These are phyloP conservation scores for Sphaerophoria taeniata DNA, from an alignment of 2,888 invertebrate genomes.

Conservation along the genomic window DNA sequence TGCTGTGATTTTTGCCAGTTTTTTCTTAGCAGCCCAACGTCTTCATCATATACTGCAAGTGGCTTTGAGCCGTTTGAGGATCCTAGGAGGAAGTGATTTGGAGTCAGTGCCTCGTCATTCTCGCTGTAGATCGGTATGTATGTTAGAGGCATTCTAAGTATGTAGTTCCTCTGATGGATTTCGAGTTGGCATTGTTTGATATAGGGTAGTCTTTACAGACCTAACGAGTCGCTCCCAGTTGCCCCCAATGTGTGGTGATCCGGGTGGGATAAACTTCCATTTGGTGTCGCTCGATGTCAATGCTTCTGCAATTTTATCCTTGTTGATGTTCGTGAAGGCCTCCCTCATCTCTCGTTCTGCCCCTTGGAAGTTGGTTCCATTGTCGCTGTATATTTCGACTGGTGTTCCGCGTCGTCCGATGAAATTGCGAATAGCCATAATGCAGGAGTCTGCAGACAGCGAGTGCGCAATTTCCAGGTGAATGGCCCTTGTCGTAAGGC, in stretches of 20 bases:
- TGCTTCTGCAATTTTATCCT: background rate
- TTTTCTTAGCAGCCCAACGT: background rate
- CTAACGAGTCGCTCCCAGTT: no score
- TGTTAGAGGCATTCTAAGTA: no score
- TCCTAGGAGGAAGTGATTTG: background rate
- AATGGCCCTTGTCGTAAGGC: constrained; percentile 32
- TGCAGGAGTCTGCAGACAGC: background rate
- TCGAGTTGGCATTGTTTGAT: no score
- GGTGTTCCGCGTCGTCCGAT: constrained; percentile 1
- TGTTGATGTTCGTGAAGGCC: background rate
- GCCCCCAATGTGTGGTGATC: no score
- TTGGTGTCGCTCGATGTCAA: no score
- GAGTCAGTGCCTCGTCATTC: background rate
- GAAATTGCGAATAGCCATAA: background rate
- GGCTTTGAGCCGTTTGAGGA: no score
- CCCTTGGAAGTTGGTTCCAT: background rate
- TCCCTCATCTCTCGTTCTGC: background rate
- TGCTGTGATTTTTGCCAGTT: constrained; percentile 17
- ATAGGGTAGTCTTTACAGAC: no score
- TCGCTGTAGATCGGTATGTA: no score
- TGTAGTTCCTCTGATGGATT: no score
- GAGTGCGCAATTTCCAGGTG: background rate
- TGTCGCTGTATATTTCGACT: constrained; percentile 10
- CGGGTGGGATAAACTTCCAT: no score
- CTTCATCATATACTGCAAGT: background rate